Conservation (phyloP, 2,113 vertebrate species). For the Grammomys surdaster region DNA sequence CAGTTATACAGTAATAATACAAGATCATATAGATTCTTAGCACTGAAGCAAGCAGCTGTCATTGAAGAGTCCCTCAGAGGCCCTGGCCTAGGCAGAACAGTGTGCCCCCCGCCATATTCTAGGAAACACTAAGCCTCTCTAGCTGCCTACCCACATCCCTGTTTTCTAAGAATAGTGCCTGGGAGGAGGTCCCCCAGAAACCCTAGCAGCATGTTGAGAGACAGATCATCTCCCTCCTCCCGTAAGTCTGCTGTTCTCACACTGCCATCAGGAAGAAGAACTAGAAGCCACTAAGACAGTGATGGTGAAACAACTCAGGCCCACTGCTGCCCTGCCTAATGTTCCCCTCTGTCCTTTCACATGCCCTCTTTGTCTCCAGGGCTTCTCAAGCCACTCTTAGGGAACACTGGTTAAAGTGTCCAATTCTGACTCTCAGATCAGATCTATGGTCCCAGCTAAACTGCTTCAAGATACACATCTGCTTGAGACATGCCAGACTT, state of each 20-base stretch:
- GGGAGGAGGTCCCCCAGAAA: neutral
- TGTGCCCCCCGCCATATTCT: neutral
- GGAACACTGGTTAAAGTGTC: neutral
- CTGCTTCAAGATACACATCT: neutral
- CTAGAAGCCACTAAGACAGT: neutral
- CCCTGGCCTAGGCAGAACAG: neutral
- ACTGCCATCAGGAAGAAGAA: neutral
- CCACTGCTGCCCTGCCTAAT: accelerated
- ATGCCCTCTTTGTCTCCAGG: neutral
- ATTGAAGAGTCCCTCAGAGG: neutral
- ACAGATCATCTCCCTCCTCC: neutral
- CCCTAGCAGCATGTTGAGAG: neutral
- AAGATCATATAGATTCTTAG: neutral
- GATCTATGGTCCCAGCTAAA: neutral
- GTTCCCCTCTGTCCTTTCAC: neutral
- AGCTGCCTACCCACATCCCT: neutral
- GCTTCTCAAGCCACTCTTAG: neutral
- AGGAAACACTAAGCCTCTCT: neutral
- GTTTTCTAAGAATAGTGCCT: neutral
- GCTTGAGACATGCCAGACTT: neutral
- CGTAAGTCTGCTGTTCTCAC: neutral
- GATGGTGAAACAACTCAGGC: no score
- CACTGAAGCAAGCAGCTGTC: slow-evolving; percentile 4
- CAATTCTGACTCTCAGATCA: neutral
- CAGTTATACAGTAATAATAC: neutral